Conservation (phyloP, 2,888 invertebrate species). For the Bursaphelenchus okinawaensis region DNA sequence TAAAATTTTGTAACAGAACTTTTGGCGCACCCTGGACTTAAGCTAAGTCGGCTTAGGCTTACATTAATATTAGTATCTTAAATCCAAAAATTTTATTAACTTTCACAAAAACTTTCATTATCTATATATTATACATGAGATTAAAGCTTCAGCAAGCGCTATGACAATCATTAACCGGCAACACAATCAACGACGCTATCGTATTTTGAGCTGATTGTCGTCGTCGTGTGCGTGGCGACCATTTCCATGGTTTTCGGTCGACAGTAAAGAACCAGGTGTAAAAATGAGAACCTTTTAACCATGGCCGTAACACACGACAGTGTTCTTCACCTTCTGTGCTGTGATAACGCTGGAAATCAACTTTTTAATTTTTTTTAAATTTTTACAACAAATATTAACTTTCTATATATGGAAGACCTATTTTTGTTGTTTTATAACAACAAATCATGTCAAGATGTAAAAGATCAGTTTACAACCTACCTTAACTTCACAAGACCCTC, state of each 20-base stretch:
- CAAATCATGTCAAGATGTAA: no score
- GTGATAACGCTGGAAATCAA: not conserved
- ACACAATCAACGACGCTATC: slow-evolving; percentile 11
- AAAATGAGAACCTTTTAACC: slow-evolving; percentile 27
- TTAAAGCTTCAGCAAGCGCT: slow-evolving; percentile 8
- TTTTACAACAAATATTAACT: no score
- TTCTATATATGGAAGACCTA: no score
- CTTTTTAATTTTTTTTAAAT: no score
- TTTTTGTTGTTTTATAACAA: no score
- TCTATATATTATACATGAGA: no score
- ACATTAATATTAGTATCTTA: no score
- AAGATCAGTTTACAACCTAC: not conserved
- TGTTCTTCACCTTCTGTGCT: slow-evolving; percentile 40
- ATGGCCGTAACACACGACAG: slow-evolving; percentile 39
- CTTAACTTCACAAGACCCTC: slow-evolving; percentile 28
- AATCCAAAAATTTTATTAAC: no score
- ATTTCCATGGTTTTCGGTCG: slow-evolving; percentile 14
- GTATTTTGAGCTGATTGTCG: slow-evolving; percentile 19
- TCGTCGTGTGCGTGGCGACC: slow-evolving; percentile 10
- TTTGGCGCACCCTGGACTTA: no score
- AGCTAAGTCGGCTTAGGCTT: no score
- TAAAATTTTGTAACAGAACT: no score
- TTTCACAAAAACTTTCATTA: no score
- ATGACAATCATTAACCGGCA: slow-evolving; percentile 23
- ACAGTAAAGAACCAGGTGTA: slow-evolving; percentile 25